Base-by-base conservation (phyloP, 64 coral and sea anemone species). In the Stichodactyla mertensii region DNA sequence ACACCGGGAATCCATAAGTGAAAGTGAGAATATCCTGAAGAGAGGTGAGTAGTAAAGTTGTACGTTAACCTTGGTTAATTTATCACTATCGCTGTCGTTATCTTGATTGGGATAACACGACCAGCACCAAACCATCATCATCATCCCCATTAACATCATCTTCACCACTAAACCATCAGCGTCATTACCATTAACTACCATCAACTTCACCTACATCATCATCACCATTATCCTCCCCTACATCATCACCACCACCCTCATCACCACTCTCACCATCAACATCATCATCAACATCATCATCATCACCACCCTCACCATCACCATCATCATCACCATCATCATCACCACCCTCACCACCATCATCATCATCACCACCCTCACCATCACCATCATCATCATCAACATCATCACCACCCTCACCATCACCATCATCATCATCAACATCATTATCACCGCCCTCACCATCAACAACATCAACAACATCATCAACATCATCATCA, bases 11-110 rank as follows among this genome's bases (percentile, higher is more conserved):
- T 92, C 90, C 11, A 64, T 92, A 19, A 79, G 77, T 24, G 90
- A 92, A 59, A 87, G 85, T 52, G 90, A 92, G 71, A 83, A 52
- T 77, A 19, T 92, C 52, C 51, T 92, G 61, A 92, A 51, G 51
- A 92, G 52, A 82, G 90, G 89, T 91, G 31, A 55, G 84, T 85
- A 74, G 5, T 0, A 11, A 31, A 74, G 24, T 7, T 74, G 19
- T 66, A 66, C 7, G 19, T n/a, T 66, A n/a, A 66, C 18, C 62
- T 16, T 12, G 13, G 18, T 61, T 12, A 16, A 61, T 61, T 16
- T 61, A 31, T 31, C 28, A 1, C 1, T 31, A 31, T 31, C 59
- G 18, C 13, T 62, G 13, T 16, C 13, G 60, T 45, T 45, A 45
- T 45, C 36, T 45, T 45, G 36, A 45, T 45, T 45, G 36, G 36